These are phyloP conservation scores for Thripadectes ignobilis DNA, from an alignment of 2,797 vertebrate genomes.

Conservation along the genomic window DNA sequence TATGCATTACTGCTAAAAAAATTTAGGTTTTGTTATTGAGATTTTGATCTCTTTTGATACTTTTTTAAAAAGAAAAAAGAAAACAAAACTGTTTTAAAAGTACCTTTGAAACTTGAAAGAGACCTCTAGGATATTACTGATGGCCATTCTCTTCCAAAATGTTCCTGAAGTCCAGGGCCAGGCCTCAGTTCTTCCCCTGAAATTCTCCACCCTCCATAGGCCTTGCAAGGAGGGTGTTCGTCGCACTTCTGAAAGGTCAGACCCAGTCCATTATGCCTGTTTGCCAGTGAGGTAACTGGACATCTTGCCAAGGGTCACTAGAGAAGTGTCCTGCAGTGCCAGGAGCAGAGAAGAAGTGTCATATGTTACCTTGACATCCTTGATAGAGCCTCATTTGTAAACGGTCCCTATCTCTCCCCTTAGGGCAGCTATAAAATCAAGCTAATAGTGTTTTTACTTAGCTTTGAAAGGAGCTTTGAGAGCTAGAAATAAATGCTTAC, in stretches of 20 bases:
- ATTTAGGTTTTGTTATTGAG: background rate
- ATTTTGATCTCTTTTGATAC: background rate
- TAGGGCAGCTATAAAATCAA: slow-evolving; percentile 32
- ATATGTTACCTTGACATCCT: background rate
- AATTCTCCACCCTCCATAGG: background rate
- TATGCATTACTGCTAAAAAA: background rate
- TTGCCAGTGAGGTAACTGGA: slow-evolving; percentile 6
- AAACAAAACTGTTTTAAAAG: background rate
- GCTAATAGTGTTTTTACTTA: slow-evolving; percentile 34
- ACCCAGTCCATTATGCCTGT: background rate
- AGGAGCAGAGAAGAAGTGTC: background rate
- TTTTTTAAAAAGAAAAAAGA: background rate
- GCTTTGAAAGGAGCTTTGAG: slow-evolving; percentile 28
- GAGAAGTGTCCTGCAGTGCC: background rate
- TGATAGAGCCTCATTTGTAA: slow-evolving; percentile 35
- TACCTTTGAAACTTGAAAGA: background rate
- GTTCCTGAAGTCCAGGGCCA: background rate
- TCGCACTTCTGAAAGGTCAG: background rate
- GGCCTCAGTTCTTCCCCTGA: background rate
- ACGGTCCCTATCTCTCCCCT: background rate
- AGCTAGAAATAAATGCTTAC: slow-evolving; percentile 30
- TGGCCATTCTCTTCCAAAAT: background rate
- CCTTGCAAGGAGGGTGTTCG: background rate
- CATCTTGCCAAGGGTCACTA: background rate
- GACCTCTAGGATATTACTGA: background rate